Conservation (phyloP, 1,140 invertebrate genomes). For the Papilio glaucus region DNA sequence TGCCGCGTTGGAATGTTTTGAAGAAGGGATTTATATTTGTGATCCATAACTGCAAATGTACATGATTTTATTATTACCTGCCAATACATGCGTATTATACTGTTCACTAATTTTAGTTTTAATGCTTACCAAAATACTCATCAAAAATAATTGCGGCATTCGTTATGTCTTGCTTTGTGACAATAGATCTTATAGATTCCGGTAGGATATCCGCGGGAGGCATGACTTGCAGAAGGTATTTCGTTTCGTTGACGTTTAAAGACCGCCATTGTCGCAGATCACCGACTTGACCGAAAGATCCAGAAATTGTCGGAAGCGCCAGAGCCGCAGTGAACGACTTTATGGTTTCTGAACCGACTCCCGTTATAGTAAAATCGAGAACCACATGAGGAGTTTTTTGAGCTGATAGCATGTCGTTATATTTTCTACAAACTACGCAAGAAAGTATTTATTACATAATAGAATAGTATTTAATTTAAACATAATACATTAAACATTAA, state of each 20-base stretch:
- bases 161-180: constrained; percentile 91
- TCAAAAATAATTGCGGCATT: constrained; percentile 96
- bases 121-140: constrained; percentile 89
- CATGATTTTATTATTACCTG: constrained; percentile 39
- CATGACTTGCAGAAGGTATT: constrained; percentile 89
- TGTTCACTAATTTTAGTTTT: not conserved
- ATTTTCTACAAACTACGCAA: constrained; percentile 87
- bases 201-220: constrained; percentile 93
- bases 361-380: constrained; percentile 90
- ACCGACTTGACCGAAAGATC: constrained; percentile 92
- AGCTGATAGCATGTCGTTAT: constrained; percentile 85
- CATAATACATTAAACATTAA: constrained; percentile 16
- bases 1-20: constrained; percentile 94
- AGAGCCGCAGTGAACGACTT: constrained; percentile 91
- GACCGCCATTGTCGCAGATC: constrained; percentile 92
- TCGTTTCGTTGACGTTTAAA: constrained; percentile 86
- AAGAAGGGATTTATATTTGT: constrained; percentile 95
- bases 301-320: constrained; percentile 91
- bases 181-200: constrained; percentile 91
- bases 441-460: constrained; percentile 32
- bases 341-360: constrained; percentile 90
- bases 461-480: not conserved
- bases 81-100: not conserved
- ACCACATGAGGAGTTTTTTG: constrained; percentile 89
- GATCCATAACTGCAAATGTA: constrained; percentile 90